Evolutionary conservation across 1,140 invertebrate genomes (phyloP).

Genomic region (Teleogryllus occipitalis): DNA sequence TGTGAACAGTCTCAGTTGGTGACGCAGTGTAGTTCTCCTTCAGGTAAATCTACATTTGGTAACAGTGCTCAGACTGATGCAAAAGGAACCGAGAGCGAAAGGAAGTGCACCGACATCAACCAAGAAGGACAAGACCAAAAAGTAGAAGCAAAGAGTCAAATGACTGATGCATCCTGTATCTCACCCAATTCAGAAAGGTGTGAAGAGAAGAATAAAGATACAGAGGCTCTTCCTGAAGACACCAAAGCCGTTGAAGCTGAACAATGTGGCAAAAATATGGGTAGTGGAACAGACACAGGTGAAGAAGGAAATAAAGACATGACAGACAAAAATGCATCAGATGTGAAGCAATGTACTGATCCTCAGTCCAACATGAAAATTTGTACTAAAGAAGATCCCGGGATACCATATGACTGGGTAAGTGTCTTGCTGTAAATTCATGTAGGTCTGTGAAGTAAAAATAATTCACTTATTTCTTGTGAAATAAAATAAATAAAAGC

Average conservation of each 20-base stretch:
- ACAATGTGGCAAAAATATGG: neutral
- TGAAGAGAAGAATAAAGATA: slow-evolving; percentile 34
- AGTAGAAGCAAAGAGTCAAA: neutral
- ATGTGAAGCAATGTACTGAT: neutral
- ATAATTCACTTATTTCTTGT: slow-evolving; percentile 7
- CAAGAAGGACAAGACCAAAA: neutral
- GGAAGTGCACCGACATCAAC: neutral
- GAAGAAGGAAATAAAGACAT: neutral
- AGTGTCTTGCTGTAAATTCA: slow-evolving; percentile 24
- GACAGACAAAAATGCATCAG: neutral
- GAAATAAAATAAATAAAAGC: too few species aligned
- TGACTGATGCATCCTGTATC: neutral
- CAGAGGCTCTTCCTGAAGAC: neutral
- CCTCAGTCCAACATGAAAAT: slow-evolving; percentile 15
- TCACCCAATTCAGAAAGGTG: slow-evolving; percentile 30
- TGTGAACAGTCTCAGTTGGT: neutral
- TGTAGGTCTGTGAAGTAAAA: neutral
- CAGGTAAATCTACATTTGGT: neutral
- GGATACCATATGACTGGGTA: slow-evolving; percentile 76
- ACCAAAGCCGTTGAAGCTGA: neutral
- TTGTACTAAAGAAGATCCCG: slow-evolving; percentile 56
- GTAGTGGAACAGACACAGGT: neutral
- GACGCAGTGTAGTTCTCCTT: neutral
- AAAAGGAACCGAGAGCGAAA: neutral
- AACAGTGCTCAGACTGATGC: neutral